A percentile compares a stretch with the other conserved stretches of the same genome.
These are phyloP conservation scores for Rhynchotus rufescens DNA, from an alignment of 2,797 vertebrate genomes.

Conservation along the genomic window DNA sequence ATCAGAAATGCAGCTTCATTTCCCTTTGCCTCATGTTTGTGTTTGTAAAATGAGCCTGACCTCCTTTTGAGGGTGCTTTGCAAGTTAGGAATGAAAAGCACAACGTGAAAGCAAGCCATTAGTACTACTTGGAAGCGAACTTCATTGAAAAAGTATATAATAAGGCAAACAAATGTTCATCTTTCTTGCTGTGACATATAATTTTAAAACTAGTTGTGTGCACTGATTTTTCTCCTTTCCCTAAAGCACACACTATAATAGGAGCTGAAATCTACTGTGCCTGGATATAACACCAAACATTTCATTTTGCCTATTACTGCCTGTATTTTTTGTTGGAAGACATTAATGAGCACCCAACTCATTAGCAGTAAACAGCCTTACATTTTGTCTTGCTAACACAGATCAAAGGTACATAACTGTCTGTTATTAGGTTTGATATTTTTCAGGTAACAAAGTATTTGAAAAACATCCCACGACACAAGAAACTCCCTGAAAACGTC, in stretches of 20 bases:
- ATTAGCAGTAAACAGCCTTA: slow-evolving; percentile 56
- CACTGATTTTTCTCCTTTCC: background rate
- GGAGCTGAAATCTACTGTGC: background rate
- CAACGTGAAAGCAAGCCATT: background rate
- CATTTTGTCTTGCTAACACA: slow-evolving; percentile 51
- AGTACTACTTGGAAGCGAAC: slow-evolving; percentile 16
- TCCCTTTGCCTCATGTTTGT: background rate
- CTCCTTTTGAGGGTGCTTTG: background rate
- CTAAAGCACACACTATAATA: background rate
- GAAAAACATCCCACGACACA: slow-evolving; percentile 30
- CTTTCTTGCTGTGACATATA: background rate
- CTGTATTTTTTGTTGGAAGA: slow-evolving; percentile 8
- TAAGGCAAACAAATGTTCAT: background rate
- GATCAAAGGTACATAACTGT: slow-evolving; percentile 47
- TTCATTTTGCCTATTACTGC: background rate
- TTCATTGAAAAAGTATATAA: background rate
- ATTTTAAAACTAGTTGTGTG: background rate
- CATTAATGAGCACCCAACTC: slow-evolving; percentile 41
- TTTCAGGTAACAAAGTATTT: slow-evolving; percentile 67
- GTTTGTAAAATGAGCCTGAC: slow-evolving; percentile 22
- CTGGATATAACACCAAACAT: background rate
- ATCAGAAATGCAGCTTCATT: slow-evolving; percentile 31
- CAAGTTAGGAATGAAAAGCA: slow-evolving; percentile 16
- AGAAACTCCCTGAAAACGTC: slow-evolving; percentile 24
- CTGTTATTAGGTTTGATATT: slow-evolving; percentile 66